phyloP scores from a whole-genome alignment of 1,140 invertebrate genomes.

The Lordiphosa clarofinis region DNA sequence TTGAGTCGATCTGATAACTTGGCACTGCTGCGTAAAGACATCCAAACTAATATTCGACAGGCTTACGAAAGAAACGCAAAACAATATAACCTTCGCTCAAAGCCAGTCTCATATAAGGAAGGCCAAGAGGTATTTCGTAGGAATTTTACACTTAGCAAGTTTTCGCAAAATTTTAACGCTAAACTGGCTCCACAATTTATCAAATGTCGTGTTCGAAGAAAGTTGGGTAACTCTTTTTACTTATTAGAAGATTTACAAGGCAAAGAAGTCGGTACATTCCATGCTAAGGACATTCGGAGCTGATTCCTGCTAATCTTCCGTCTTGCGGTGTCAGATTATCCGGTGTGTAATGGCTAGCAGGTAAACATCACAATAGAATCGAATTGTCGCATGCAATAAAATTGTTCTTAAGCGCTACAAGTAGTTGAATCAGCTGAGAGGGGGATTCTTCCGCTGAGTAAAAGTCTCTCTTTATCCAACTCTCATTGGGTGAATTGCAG shows the following conservation, averaged over 20 bases:
- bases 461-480: too few relatives aligned
- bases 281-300: slow-evolving; percentile 8
- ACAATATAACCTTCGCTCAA: background rate
- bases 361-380: too few relatives aligned
- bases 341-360: too few relatives aligned
- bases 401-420: too few relatives aligned
- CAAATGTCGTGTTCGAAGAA: slow-evolving; percentile 1
- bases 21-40: background rate
- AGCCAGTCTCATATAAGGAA: background rate
- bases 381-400: too few relatives aligned
- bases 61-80: too few relatives aligned
- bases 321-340: too few relatives aligned
- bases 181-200: slow-evolving; percentile 3
- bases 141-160: slow-evolving; percentile 4
- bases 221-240: slow-evolving; percentile 1
- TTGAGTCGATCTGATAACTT: background rate
- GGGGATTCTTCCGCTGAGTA: too few relatives aligned
- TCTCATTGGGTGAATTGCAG: too few relatives aligned
- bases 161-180: slow-evolving; percentile 5
- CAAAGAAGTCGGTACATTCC: background rate
- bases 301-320: too few relatives aligned
- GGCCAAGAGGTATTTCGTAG: slow-evolving; percentile 7
- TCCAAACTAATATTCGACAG: background rate
- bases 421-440: too few relatives aligned
- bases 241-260: slow-evolving; percentile 4